Base-by-base conservation (phyloP, 2,113 vertebrate genomes). In the Anguilla japonica region DNA sequence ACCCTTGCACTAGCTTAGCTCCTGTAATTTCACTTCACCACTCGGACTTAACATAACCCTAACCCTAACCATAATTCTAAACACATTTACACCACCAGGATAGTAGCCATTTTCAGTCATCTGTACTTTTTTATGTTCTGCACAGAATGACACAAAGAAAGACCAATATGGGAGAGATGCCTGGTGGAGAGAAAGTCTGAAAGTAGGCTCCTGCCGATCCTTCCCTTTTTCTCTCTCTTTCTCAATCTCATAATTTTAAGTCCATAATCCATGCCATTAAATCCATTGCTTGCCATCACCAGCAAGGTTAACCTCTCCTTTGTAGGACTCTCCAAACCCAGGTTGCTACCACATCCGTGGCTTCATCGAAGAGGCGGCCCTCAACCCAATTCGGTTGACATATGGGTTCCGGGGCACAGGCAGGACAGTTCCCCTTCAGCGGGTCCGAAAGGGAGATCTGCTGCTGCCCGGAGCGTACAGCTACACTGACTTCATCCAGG, bases 361-460 rank as follows among this genome's bases (percentile, higher is more conserved):
- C 88, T 97, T 96, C 85, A 83, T 96, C 40, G 93, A 96, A 91
- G 96, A 97, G 86, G 91, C 91, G 2, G 89, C 91, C 0, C 93
- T 96, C 91, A 96, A 94, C 84, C 94, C 96, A 0, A 92, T 96
- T 83, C 91, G 79, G 83, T 50, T 83, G 84, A 95, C 93, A 0
- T 93, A 93, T 1, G 90, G 90, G 83, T 97, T 96, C 85, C 96
- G 96, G 95, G 91, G 92, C 0, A 86, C 93, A 87, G 94, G 94
- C 82, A 95, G 95, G 84, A 93, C 83, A 85, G 91, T 5, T 5
- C 60, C 41, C 0, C 86, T 88, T 20, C 43, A 89, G 50, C 86
- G 75, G 2, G 86, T 91, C 14, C 81, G 26, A 20, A 92, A 90
- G 82, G 92, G 94, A 20, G 80, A 89, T 29, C 5, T 92, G 9